Conservation (phyloP, 2,113 vertebrate genomes). For the Parotia lawesii region DNA sequence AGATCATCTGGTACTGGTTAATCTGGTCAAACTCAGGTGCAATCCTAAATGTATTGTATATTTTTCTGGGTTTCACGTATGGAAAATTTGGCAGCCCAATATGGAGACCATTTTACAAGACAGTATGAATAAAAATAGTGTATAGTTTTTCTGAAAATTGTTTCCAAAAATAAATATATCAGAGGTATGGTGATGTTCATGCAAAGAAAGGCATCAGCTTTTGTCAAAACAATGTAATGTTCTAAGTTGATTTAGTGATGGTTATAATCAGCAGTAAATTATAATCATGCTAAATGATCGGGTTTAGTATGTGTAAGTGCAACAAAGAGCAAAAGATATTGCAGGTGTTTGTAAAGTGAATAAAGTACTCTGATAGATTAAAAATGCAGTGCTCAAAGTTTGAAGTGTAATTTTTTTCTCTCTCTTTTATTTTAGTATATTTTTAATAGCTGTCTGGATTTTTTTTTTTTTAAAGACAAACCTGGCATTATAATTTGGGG, state of each 20-base stretch:
- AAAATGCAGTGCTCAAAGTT: not conserved
- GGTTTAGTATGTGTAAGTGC: not conserved
- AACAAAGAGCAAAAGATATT: not conserved
- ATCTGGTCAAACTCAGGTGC: not conserved
- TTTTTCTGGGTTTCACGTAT: not conserved
- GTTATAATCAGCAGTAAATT: conserved; percentile 1
- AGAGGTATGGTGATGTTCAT: not conserved
- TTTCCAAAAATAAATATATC: not conserved
- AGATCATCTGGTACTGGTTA: not conserved
- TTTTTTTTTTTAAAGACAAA: not conserved
- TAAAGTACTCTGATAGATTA: not conserved
- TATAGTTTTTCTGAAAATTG: not conserved
- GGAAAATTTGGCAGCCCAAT: not conserved
- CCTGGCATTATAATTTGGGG: not conserved
- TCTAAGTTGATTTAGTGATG: not conserved
- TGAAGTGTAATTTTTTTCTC: not conserved
- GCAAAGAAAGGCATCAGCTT: not conserved
- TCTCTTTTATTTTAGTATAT: not conserved
- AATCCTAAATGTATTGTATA: not conserved
- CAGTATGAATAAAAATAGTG: not conserved
- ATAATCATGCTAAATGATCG: not conserved
- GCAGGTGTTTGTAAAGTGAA: not conserved
- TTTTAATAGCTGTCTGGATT: not conserved
- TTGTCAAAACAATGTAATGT: not conserved
- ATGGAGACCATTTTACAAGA: not conserved